A percentile compares a stretch with the other conserved stretches of the same genome.
phyloP scores from a whole-genome alignment of 1,140 invertebrate genomes.

The Hetaerina americana region DNA sequence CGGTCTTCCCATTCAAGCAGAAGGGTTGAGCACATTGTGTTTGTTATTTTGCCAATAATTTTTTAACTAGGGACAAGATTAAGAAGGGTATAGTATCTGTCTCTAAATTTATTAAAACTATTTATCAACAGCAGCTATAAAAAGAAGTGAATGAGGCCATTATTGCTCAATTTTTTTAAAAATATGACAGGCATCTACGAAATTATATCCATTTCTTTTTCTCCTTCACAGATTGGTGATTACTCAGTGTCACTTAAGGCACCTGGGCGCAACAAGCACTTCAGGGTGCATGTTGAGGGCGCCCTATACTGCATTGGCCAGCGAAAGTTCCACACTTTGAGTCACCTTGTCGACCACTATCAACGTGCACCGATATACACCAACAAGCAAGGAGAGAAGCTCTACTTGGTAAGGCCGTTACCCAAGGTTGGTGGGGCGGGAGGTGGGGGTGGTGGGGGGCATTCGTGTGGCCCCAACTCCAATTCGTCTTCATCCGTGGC shows the following conservation, averaged over 20 bases:
- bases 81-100: too few species aligned
- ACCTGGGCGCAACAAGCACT: constrained; percentile 95
- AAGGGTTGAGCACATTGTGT: too few species aligned
- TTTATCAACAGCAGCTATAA: too few species aligned
- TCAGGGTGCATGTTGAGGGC: constrained; percentile 93
- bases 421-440: constrained; percentile 27
- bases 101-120: too few species aligned
- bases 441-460: neutral
- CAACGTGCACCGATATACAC: constrained; percentile 97
- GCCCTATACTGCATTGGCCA: constrained; percentile 93
- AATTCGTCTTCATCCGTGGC: neutral
- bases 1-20: too few species aligned
- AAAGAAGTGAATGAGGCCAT: too few species aligned
- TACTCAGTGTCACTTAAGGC: constrained; percentile 98
- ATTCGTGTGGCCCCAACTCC: neutral
- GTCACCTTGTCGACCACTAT: constrained; percentile 96
- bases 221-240: constrained; percentile 89
- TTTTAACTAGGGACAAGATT: too few species aligned
- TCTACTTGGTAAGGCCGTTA: constrained; percentile 78
- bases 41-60: too few species aligned
- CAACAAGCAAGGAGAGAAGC: constrained; percentile 86
- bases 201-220: too few species aligned
- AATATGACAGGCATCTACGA: too few species aligned
- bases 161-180: too few species aligned
- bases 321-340: constrained; percentile 88